phyloP scores from a whole-genome alignment of 2,113 vertebrate genomes.

The Paratilapia polleni region DNA sequence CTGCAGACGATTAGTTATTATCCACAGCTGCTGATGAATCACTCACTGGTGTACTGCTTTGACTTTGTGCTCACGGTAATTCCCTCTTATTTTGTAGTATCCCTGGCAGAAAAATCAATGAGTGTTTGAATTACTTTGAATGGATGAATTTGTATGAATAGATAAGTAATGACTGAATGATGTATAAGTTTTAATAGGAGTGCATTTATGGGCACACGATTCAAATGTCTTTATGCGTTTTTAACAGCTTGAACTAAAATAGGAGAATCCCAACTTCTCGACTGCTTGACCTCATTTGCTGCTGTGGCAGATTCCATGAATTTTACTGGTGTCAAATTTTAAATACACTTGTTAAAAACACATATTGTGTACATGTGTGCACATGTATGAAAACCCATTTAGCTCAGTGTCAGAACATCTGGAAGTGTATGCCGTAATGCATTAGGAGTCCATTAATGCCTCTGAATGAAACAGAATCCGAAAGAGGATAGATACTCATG shows the following conservation, averaged over 20 bases:
- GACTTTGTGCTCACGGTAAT: conserved; percentile 23
- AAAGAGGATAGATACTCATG: conserved; percentile 36
- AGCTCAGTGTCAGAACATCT: conserved; percentile 48
- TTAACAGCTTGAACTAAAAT: conserved; percentile 3
- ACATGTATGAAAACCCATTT: conserved; percentile 44
- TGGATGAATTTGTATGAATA: conserved; percentile 44
- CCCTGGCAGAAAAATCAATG: conserved; percentile 52
- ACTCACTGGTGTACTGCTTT: conserved; percentile 16
- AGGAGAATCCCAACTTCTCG: not conserved
- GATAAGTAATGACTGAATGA: conserved; percentile 30
- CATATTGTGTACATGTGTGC: conserved; percentile 11
- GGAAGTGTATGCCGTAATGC: conserved; percentile 47
- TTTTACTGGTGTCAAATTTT: conserved; percentile 24
- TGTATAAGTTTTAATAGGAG: not conserved
- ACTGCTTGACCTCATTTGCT: conserved; percentile 40
- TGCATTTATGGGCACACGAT: not conserved
- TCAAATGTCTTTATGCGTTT: not conserved
- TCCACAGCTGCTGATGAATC: conserved; percentile 44
- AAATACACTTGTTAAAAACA: conserved; percentile 17
- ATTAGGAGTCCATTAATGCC: conserved; percentile 62
- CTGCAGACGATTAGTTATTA: conserved; percentile 24
- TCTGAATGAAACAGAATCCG: conserved; percentile 46
- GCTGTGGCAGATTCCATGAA: not conserved
- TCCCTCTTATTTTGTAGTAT: conserved; percentile 20
- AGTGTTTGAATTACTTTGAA: conserved; percentile 52